Evolutionary conservation across 2,888 invertebrate genomes (phyloP), one percentile per base, ranked within the genome.

Genomic region (Torymus tubicola): DNA sequence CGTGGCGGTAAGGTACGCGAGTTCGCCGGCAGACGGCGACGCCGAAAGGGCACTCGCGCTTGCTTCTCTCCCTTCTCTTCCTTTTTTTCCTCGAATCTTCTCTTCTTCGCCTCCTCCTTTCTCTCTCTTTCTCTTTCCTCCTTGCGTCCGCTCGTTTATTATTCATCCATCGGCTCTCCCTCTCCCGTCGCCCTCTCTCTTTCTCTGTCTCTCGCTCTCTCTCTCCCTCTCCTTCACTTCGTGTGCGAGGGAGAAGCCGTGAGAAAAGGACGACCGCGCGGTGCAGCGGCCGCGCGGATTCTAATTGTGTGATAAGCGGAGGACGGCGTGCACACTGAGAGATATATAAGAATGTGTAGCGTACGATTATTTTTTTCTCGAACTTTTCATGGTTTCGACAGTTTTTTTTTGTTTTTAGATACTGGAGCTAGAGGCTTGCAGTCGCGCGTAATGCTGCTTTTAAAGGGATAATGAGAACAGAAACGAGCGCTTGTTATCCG

Each of bases 281-380:
- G 21, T 21, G 21, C 71, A 61, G 14, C 21, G 64, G 31, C 65
- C 57, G 60, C 76, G 60, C 85, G 86, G 87, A 87, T 86, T 88
- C 86, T 86, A 87, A 87, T 87, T 86, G 88, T 89, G 89, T 89
- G 89, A 89, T 89, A 89, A 87, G 83, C 84, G 86, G 85, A 83
- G 86, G 87, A 87, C 87, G 88, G 86, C 84, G 71, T 74, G 42
- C 8, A 42, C 42, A 42, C 42, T 42, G 42, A 42, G 42, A 42
- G 42, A 42, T 4, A 42, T 42, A 42, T 42, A 42, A 42, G 42
- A 42, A 42, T 42, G 42, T 42, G 10, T 42, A 42, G 8, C 55
- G 14, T 55, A 31, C 24, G 55, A 24, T 24, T 68, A 1, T 16
- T n/a, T 72, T n/a, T 72, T 72, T 21, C 42, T 5, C 31, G n/a